Conservation (phyloP, 2,797 vertebrate genomes). For the Sebastes kiyomatsui region DNA sequence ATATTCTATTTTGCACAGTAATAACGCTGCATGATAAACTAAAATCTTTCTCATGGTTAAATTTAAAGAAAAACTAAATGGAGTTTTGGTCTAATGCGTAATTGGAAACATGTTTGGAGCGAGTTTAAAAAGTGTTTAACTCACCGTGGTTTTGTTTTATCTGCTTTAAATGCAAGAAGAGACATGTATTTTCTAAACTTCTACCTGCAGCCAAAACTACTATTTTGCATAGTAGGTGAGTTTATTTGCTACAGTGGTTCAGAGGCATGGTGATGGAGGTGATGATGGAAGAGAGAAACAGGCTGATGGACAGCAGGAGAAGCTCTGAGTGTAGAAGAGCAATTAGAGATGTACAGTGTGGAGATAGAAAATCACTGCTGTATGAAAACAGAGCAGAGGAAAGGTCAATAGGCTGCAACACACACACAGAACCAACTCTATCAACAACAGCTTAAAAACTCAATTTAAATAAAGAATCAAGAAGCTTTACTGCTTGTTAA, state of each 20-base stretch:
- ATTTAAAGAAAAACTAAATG: not conserved
- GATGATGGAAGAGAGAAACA: slow-evolving; percentile 19
- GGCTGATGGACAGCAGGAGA: slow-evolving; percentile 44
- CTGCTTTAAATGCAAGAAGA: not conserved
- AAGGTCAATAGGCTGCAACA: too few relatives aligned
- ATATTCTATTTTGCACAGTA: not conserved
- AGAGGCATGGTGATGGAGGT: slow-evolving; percentile 44
- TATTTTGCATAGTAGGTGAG: slow-evolving; percentile 76
- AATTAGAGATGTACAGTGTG: slow-evolving; percentile 46
- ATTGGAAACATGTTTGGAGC: not conserved
- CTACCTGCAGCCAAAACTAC: not conserved
- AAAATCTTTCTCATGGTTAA: not conserved
- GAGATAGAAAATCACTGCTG: slow-evolving; percentile 42
- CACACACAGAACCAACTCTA: not conserved
- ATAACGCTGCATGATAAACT: not conserved
- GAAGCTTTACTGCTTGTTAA: not conserved
- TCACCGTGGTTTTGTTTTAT: too few relatives aligned
- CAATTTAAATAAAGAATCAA: not conserved
- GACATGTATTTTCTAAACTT: not conserved
- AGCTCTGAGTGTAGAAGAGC: slow-evolving; percentile 46
- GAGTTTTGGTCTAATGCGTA: not conserved
- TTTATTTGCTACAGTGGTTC: slow-evolving; percentile 79
- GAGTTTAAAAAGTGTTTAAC: not conserved
- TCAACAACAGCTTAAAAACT: not conserved
- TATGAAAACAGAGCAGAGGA: slow-evolving; percentile 15